These are phyloP conservation scores for Neomorphus geoffroyi DNA, from an alignment of 2,797 vertebrate species.

Conservation along the genomic window DNA sequence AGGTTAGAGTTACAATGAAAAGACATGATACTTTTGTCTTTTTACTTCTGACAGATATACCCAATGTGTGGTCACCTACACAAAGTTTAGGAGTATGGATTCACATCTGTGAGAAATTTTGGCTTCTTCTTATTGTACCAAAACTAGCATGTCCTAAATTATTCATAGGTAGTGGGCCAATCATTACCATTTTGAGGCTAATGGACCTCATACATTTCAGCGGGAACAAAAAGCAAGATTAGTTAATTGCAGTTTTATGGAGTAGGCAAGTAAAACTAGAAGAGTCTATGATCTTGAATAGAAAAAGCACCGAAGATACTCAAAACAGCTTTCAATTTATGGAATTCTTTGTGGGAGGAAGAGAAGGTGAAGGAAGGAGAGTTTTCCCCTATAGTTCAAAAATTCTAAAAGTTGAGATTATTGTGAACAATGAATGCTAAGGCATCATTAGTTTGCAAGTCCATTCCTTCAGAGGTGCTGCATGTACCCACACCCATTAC, in stretches of 20 bases:
- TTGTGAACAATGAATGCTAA: neutral
- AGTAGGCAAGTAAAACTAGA: neutral
- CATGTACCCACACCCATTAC: neutral
- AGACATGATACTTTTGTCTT: neutral
- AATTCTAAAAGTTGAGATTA: neutral
- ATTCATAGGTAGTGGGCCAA: neutral
- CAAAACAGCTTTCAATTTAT: neutral
- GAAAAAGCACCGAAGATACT: neutral
- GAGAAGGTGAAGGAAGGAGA: neutral
- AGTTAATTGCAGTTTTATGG: neutral
- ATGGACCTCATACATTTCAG: neutral
- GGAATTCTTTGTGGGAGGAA: neutral
- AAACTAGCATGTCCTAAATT: neutral
- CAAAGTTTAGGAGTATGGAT: neutral
- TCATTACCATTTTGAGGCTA: neutral
- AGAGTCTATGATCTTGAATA: neutral
- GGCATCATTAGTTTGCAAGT: neutral
- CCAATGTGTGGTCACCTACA: neutral
- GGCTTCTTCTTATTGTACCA: neutral
- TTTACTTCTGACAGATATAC: neutral
- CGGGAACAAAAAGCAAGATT: neutral
- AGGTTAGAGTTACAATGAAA: neutral
- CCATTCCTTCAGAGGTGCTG: neutral
- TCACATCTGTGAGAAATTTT: neutral
- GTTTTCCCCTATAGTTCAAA: neutral